Evolutionary conservation across 2,113 vertebrate species (phyloP), one percentile per base, ranked within the genome.

Genomic region (Copsychus sechellarum): DNA sequence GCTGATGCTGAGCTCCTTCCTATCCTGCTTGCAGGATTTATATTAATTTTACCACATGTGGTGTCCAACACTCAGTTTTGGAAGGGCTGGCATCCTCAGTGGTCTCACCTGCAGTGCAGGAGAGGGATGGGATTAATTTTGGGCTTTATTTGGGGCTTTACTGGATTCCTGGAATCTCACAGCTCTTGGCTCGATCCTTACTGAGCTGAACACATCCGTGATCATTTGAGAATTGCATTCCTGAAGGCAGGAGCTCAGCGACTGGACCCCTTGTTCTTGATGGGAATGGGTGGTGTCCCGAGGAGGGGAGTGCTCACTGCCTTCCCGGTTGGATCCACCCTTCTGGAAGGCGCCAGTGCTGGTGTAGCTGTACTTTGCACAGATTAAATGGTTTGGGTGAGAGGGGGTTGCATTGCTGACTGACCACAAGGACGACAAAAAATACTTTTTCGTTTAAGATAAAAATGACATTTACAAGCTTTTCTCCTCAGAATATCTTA

Each of bases 171-270:
- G 13, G 34, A 3, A 4, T 70, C 43, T 67, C 0, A 0, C 18
- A 60, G 66, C 11, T 38, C 28, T 54, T 33, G 23, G 51, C 12
- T 88, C 5, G 3, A n/a, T 69, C 62, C 45, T 84, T 54, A 6
- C 28, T n/a, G 57, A 48, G 18, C 26, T 69, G 67, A 53, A 72
- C 34, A 14, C 1, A 3, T 18, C 14, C 0, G 0, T 9, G n/a
- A 25, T 50, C 15, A 3, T 47, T 26, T 70, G 70, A 64, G 61
- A 71, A 40, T 6, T 13, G 3, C 5, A 8, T 61, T 81, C 67
- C 36, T 1, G 11, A 72, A 76, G 48, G 54, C 54, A n/a, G 38
- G 43, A 87, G 28, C 24, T 66, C 23, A 23, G 58, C 0, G 0
- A 5, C 24, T 72, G 50, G 40, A 69, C 22, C 15, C 8, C 16